A percentile compares a stretch with the other conserved stretches of the same genome.
Evolutionary conservation across 2,113 vertebrate genomes (phyloP).

Genomic region (Engraulis encrasicolus): DNA sequence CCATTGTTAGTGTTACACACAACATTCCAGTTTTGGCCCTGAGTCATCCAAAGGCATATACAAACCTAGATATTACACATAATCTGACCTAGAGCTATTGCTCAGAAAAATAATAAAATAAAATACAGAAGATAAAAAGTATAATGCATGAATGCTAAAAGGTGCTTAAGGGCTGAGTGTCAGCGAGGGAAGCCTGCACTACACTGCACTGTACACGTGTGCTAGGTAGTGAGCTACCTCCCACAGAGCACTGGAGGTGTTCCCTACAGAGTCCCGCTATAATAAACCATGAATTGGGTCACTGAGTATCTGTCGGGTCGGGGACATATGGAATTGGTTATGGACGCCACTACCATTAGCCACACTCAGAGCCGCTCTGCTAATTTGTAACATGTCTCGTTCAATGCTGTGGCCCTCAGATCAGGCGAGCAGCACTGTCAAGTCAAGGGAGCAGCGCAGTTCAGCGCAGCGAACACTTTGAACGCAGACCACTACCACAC

Average conservation of each 20-base stretch:
- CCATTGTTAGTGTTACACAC: too few species aligned
- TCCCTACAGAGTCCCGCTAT: conserved; percentile 38
- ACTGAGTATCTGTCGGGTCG: conserved; percentile 33
- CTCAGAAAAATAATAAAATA: too few species aligned
- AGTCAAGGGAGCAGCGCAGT: background rate
- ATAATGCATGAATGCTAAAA: too few species aligned
- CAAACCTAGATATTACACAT: too few species aligned
- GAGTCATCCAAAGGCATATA: too few species aligned
- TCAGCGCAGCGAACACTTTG: too few species aligned
- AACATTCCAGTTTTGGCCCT: too few species aligned
- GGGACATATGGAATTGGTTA: conserved; percentile 60
- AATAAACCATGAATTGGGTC: conserved; percentile 51
- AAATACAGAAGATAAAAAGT: too few species aligned
- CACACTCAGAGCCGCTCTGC: background rate
- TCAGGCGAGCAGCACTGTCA: too few species aligned
- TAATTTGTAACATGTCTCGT: conserved; percentile 58
- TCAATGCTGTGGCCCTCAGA: conserved; percentile 47
- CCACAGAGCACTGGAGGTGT: conserved; percentile 17
- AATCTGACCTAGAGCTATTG: too few species aligned
- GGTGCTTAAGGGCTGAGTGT: too few species aligned
- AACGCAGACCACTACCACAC: background rate
- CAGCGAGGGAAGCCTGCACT: too few species aligned
- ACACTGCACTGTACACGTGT: background rate
- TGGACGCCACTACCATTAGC: conserved; percentile 7
- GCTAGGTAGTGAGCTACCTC: background rate